These are phyloP conservation scores for Thereva unica DNA, from an alignment of 2,888 invertebrate species.

Conservation along the genomic window DNA sequence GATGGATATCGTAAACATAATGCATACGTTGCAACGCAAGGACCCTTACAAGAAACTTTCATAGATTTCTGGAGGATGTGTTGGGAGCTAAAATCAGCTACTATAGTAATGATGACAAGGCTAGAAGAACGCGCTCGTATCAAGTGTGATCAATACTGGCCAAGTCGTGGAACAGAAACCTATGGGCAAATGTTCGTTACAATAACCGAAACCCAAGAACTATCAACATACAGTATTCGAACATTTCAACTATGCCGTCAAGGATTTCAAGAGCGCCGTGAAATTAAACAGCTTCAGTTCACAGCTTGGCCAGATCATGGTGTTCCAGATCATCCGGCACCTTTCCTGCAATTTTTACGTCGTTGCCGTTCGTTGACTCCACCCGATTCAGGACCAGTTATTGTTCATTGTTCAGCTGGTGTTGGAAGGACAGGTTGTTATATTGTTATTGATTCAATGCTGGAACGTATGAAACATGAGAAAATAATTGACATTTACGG, in stretches of 20 bases:
- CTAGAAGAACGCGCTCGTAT: constrained; percentile 95
- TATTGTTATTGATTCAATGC: constrained; percentile 98
- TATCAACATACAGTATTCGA: constrained; percentile 97
- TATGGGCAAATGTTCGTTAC: constrained; percentile 95
- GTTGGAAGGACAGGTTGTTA: constrained; percentile 96
- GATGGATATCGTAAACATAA: constrained; percentile 98
- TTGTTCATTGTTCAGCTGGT: constrained; percentile 92
- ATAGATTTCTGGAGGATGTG: constrained; percentile 99
- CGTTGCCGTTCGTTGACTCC: constrained; percentile 91
- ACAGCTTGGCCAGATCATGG: constrained; percentile 99
- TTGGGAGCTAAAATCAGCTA: constrained; percentile 93
- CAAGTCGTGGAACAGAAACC: constrained; percentile 88
- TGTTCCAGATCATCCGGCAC: constrained; percentile 98
- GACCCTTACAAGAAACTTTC: constrained; percentile 96
- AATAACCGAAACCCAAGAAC: constrained; percentile 91
- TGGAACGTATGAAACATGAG: constrained; percentile 95
- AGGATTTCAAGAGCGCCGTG: constrained; percentile 83
- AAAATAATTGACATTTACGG: constrained; percentile 99
- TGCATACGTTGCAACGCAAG: constrained; percentile 98
- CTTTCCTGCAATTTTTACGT: constrained; percentile 94
- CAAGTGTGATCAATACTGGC: constrained; percentile 99
- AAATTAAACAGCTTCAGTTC: constrained; percentile 96
- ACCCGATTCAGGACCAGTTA: constrained; percentile 89
- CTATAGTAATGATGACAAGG: constrained; percentile 99
- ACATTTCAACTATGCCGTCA: constrained; percentile 89